Evolutionary conservation across 92 coral and sea anemone genomes (phyloP), one percentile per base, ranked within the genome.

Genomic region (Blastomussa wellsi): DNA sequence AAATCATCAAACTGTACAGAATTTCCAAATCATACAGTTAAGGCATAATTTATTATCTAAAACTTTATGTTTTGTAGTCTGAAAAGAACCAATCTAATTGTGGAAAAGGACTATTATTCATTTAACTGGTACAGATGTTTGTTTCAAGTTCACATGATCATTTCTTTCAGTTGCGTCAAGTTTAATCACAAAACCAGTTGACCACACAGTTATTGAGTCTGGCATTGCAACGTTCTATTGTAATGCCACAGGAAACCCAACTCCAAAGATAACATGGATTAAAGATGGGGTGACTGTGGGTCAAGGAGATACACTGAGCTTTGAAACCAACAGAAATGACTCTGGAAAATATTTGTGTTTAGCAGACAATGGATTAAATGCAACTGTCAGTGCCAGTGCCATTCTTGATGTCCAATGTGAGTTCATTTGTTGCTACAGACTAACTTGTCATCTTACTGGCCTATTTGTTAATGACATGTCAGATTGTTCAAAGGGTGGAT

Each of bases 241-340:
- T 22, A 12, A 26, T 17, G 78, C 78, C 55, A 47, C 28, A 42
- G 78, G 78, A 4, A 74, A 74, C 33, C 78, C 78, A 41, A 11
- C 78, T 11, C 78, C 78, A 74, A 74, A 42, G 59, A 41, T 74
- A 41, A 74, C 78, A 26, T 74, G 78, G 78, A 74, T 24, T 11
- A 74, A 74, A 26, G 55, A 74, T 74, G 78, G 78, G 36, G 26
- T 1, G 55, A 41, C 33, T 74, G 31, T 74, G 33, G 32, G 29
- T 41, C 7, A 41, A 39, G 78, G 55, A 3, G 49, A 42, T 5
- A 41, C 55, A 74, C 78, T 74, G 57, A 74, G 59, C 32, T 14
- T 74, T 29, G 55, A 74, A 74, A 44, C 57, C 29, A 74, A 42
- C 55, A 74, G 78, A 15, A 26, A 42, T 42, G 36, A 74, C 28